A percentile compares a stretch with the other conserved stretches of the same genome.
Evolutionary conservation across 64 coral and sea anemone genomes (phyloP).

Genomic region (Pocillopora verrucosa): DNA sequence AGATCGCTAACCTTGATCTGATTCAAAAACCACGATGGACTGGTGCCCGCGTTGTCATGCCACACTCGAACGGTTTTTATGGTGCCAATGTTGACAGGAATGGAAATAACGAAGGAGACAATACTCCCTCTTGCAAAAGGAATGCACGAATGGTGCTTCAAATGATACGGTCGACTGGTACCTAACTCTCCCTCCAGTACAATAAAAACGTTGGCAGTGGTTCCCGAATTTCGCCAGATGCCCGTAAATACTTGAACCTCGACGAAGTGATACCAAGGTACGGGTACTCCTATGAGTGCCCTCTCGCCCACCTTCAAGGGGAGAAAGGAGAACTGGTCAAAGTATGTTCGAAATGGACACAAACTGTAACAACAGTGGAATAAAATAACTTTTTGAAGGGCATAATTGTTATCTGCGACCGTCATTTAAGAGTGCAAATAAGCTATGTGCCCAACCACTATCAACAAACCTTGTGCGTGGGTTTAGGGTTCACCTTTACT

Average conservation of each 20-base stretch:
- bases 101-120: slow-evolving; percentile 25
- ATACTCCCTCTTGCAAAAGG: slow-evolving; percentile 56
- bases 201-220: slow-evolving; percentile 50
- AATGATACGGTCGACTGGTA: slow-evolving; percentile 8
- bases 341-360: not conserved
- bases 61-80: slow-evolving; percentile 48
- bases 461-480: too few species aligned
- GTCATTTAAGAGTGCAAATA: too few species aligned
- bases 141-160: slow-evolving; percentile 9
- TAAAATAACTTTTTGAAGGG: too few species aligned
- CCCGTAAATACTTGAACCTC: slow-evolving; percentile 38
- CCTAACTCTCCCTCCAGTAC: slow-evolving; percentile 19
- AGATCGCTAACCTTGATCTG: not conserved
- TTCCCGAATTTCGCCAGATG: slow-evolving; percentile 51
- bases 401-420: too few species aligned
- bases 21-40: slow-evolving; percentile 52
- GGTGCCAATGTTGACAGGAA: slow-evolving; percentile 15
- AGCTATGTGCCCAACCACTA: too few species aligned
- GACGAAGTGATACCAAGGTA: slow-evolving; percentile 24
- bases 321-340: not conserved
- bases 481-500: too few species aligned
- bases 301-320: slow-evolving; percentile 31
- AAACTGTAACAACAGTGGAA: too few species aligned
- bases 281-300: slow-evolving; percentile 24
- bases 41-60: slow-evolving; percentile 59